Evolutionary conservation across 2,888 invertebrate genomes (phyloP), one percentile per base, ranked within the genome.

Genomic region (Micoletzkya japonica): DNA sequence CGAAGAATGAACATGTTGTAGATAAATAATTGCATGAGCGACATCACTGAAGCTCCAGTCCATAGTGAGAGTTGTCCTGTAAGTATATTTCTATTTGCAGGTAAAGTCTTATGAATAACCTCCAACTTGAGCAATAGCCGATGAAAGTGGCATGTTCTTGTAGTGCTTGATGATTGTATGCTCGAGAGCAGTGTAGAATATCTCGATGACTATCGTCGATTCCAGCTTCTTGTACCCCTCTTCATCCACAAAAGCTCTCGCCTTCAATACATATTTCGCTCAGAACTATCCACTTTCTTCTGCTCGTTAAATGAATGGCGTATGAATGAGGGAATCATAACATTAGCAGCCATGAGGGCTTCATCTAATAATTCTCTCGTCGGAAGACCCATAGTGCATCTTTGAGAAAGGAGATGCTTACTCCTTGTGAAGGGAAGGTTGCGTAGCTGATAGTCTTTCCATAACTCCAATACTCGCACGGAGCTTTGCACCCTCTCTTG

Each of bases 61-160:
- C 78, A 83, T 28, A 83, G 73, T 6, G 83, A 83, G 44, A 83
- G 77, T 77, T 82, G 82, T 64, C 81, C 81, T 82, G 72, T 4
- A 63, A 28, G 17, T 52, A n/a, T 52, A 6, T 52, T n/a, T 52
- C 52, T n/a, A n/a, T 6, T 52, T 14, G 14, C 52, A 52, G 63
- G 34, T 4, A 66, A 52, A 37, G 10, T 56, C n/a, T 28, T 7
- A 34, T 28, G 37, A 60, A 57, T 49, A 24, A 81, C 81, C 82
- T 76, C 82, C 83, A 36, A 83, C 74, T 70, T 83, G 82, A 57
- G 83, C 83, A 66, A 82, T 74, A 17, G 81, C 74, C 44, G 80
- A 78, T 24, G 75, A 74, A 1, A 77, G 73, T 7, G 82, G 81
- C 78, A 83, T 82, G 1, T 81, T 79, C 3, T 76, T 50, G 37